These are phyloP conservation scores for Harlomillsia oculata DNA, from an alignment of 1,140 invertebrate genomes.

Conservation along the genomic window DNA sequence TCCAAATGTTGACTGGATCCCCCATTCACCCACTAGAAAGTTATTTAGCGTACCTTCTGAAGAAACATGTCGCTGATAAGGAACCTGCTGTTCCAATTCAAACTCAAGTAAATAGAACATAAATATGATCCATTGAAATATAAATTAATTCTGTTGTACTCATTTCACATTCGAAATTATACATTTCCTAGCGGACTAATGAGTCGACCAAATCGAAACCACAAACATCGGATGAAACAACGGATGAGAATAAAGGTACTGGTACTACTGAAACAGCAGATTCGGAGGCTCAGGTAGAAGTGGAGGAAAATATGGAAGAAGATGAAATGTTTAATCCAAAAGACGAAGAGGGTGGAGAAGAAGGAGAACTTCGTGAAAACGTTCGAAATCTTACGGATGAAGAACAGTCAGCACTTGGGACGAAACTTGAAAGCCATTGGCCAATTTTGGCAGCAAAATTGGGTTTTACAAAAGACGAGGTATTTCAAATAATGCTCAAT, in stretches of 20 bases:
- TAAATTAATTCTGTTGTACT: too few species aligned
- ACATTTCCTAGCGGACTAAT: too few species aligned
- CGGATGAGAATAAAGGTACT: too few species aligned
- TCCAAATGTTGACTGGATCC: conserved; percentile 40
- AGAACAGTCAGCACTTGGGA: conserved; percentile 57
- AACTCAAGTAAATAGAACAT: too few species aligned
- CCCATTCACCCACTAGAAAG: conserved; percentile 58
- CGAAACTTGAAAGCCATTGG: conserved; percentile 63
- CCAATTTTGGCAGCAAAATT: conserved; percentile 71
- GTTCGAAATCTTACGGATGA: conserved; percentile 40
- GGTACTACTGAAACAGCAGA: conserved; percentile 40
- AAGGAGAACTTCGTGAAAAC: conserved; percentile 37
- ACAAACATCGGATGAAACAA: too few species aligned
- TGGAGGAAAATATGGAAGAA: too few species aligned
- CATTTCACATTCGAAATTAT: too few species aligned
- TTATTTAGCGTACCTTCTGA: conserved; percentile 31
- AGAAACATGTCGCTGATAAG: conserved; percentile 25
- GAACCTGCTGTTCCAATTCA: too few species aligned
- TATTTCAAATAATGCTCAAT: too few species aligned
- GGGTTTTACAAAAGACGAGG: conserved; percentile 67
- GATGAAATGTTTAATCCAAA: conserved; percentile 42
- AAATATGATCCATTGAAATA: too few species aligned
- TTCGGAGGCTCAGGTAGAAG: conserved; percentile 39
- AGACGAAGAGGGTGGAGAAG: conserved; percentile 37
- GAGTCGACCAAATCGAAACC: too few species aligned